Evolutionary conservation across 2,797 vertebrate species (phyloP).

Genomic region (Hephaestus fuliginosus): DNA sequence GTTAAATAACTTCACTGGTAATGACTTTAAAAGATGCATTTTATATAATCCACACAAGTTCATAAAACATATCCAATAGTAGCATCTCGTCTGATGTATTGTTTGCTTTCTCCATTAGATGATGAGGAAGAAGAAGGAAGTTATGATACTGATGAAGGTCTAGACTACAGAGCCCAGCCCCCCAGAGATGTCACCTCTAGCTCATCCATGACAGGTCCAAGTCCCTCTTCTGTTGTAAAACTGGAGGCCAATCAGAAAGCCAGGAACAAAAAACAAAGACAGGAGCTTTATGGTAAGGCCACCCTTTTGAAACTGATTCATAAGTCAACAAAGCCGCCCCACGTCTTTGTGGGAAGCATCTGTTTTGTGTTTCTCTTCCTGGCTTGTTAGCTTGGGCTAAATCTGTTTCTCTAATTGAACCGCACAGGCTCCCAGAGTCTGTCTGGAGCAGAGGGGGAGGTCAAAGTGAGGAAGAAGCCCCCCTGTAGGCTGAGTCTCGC

Average conservation of each 20-base stretch:
- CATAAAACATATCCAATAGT: slow-evolving; percentile 13
- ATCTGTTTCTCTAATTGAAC: slow-evolving; percentile 72
- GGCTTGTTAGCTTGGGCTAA: slow-evolving; percentile 60
- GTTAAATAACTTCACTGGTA: slow-evolving; percentile 40
- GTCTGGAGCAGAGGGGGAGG: slow-evolving; percentile 88
- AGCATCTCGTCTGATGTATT: slow-evolving; percentile 8
- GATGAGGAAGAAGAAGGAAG: slow-evolving; percentile 88
- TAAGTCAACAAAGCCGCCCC: slow-evolving; percentile 51
- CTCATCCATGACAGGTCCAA: slow-evolving; percentile 88
- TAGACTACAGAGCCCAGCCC: slow-evolving; percentile 77
- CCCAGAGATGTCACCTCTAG: slow-evolving; percentile 84
- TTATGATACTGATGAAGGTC: slow-evolving; percentile 90
- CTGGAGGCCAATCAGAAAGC: slow-evolving; percentile 98
- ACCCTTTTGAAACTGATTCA: slow-evolving; percentile 59
- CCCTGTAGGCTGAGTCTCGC: slow-evolving; percentile 80
- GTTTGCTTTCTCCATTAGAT: slow-evolving; percentile 53
- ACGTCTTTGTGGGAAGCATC: slow-evolving; percentile 58
- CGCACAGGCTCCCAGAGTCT: slow-evolving; percentile 80
- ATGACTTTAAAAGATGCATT: slow-evolving; percentile 40
- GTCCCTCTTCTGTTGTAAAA: slow-evolving; percentile 95
- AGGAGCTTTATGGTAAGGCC: slow-evolving; percentile 91
- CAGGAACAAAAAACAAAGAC: slow-evolving; percentile 96
- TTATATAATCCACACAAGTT: slow-evolving; percentile 30
- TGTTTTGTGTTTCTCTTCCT: slow-evolving; percentile 63
- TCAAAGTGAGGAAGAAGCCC: slow-evolving; percentile 92